Percentiles rank a stretch among this genome's conserved stretches.
Evolutionary conservation across 2,113 vertebrate genomes (phyloP).

Genomic region (Pelmatolapia mariae): DNA sequence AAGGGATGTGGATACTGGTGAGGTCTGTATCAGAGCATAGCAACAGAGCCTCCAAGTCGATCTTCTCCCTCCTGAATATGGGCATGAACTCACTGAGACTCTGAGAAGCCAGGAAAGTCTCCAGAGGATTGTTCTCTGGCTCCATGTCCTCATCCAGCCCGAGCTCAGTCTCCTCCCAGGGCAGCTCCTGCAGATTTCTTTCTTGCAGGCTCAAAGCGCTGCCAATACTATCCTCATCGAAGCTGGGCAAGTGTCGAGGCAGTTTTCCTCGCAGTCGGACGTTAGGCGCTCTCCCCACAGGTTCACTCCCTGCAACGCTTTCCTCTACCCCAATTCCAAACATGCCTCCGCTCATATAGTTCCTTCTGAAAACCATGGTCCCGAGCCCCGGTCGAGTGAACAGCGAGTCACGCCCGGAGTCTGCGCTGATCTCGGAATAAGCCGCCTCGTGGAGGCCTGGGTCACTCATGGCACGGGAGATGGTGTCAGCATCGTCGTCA

Average conservation of each 20-base stretch:
- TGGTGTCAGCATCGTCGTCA: constrained; percentile 64
- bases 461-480: constrained; percentile 91
- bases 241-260: constrained; percentile 80
- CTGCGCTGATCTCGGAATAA: constrained; percentile 89
- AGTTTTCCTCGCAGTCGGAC: constrained; percentile 74
- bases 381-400: constrained; percentile 93
- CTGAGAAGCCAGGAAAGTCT: constrained; percentile 88
- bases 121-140: constrained; percentile 83
- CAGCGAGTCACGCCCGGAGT: constrained; percentile 92
- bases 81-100: constrained; percentile 84
- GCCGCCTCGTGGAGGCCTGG: constrained; percentile 80
- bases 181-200: constrained; percentile 76
- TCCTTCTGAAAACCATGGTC: constrained; percentile 96
- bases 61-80: constrained; percentile 86
- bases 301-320: constrained; percentile 47
- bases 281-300: constrained; percentile 47
- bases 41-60: constrained; percentile 88
- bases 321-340: constrained; percentile 78
- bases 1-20: constrained; percentile 84
- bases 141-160: constrained; percentile 77
- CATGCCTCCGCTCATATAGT: constrained; percentile 82
- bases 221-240: constrained; percentile 86
- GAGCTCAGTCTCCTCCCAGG: constrained; percentile 83
- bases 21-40: constrained; percentile 90
- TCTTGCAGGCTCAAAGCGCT: constrained; percentile 86